These are phyloP conservation scores for Tipula lateralis DNA, from an alignment of 2,888 invertebrate genomes.

Conservation along the genomic window DNA sequence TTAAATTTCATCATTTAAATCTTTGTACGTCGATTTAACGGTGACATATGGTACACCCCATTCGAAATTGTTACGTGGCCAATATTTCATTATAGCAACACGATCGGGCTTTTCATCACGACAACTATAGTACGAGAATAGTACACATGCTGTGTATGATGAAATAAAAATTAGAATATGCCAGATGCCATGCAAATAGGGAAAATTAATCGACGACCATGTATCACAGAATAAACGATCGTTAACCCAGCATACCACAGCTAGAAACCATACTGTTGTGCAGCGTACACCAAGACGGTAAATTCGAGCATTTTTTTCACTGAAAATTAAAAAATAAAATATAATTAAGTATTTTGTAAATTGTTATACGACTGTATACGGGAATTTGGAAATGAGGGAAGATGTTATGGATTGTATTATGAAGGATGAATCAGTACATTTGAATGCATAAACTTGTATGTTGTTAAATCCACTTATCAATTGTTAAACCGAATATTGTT, in stretches of 20 bases:
- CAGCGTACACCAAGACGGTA: constrained; percentile 67
- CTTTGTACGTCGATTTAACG: constrained; percentile 57
- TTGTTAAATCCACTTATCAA: too few relatives aligned
- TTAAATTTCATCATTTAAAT: constrained; percentile 36
- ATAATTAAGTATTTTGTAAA: too few relatives aligned
- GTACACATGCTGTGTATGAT: constrained; percentile 68
- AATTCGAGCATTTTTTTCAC: constrained; percentile 60
- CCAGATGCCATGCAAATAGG: constrained; percentile 79
- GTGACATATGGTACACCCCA: constrained; percentile 71
- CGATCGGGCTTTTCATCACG: constrained; percentile 66
- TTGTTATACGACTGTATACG: too few relatives aligned
- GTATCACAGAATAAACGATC: constrained; percentile 74
- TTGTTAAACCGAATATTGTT: too few relatives aligned
- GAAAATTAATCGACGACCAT: constrained; percentile 72
- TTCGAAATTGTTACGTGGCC: constrained; percentile 74
- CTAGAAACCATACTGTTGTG: constrained; percentile 62
- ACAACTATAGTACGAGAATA: constrained; percentile 75
- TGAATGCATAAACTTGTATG: too few relatives aligned
- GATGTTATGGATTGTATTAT: too few relatives aligned
- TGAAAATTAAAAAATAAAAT: too few relatives aligned
- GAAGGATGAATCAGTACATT: too few relatives aligned
- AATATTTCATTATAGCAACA: constrained; percentile 64
- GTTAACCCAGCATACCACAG: constrained; percentile 71
- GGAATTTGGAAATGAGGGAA: too few relatives aligned
- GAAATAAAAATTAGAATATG: constrained; percentile 76